Evolutionary conservation across 2,113 vertebrate genomes (phyloP), one percentile per base, ranked within the genome.

Genomic region (human): DNA sequence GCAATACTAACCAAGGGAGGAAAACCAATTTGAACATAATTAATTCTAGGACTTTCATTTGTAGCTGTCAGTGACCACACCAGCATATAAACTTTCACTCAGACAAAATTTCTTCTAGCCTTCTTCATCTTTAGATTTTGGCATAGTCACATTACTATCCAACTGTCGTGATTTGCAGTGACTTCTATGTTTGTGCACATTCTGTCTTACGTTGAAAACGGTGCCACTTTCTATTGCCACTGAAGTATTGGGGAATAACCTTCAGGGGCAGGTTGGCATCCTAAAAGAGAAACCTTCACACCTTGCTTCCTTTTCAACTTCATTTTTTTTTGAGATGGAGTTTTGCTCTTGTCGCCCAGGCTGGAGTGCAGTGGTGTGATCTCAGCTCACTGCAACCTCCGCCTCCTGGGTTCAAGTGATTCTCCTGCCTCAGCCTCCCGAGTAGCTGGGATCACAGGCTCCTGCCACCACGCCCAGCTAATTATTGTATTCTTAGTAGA

Each of bases 1-100:
- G 99, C 99, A 88, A 99, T 99, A 98, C 99, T 99, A 59, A 99
- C 99, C 97, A 99, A 98, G 50, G 99, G 99, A 86, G 99, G 99
- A 98, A 99, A 99, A 66, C 99, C 99, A 93, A 99, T 98, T 99
- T 99, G 98, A 38, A 72, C 17, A 72, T n/a, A 72, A 72, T 20
- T 18, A 38, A 20, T 72, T 72, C 68, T 7, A 38, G 68, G 35
- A 70, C 68, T 38, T n/a, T 70, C 68, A 70, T 38, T 20, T 35
- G 68, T 32, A 66, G n/a, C 68, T 72, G 18, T 35, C 68, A 72
- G 18, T n/a, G 18, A 35, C 68, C 18, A 17, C 35, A n/a, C 16
- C 16, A 72, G 68, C 68, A 72, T 7, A 5, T n/a, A 72, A 72
- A 17, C n/a, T 72, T 70, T 38, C 68, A 72, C n/a, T 17, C n/a